A percentile compares a stretch with the other conserved stretches of the same genome.
Conservation (phyloP, 2,113 vertebrate species). For the Semicossyphus pulcher region DNA sequence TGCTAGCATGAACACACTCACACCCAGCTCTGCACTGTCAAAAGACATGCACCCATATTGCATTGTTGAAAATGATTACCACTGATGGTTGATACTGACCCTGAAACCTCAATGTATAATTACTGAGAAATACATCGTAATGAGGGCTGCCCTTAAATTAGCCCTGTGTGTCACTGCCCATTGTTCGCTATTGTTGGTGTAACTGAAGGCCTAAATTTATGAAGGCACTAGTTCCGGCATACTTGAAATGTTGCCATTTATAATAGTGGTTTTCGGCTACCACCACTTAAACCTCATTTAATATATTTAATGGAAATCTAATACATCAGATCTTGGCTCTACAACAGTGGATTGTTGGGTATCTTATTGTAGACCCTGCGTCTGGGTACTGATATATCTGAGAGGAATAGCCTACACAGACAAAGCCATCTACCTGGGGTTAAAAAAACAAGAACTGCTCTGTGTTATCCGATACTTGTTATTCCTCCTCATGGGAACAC, state of each 20-base stretch:
- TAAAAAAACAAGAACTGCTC: slow-evolving; percentile 7
- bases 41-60: neutral
- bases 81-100: slow-evolving; percentile 22
- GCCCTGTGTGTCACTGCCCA: neutral
- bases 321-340: neutral
- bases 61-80: neutral
- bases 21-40: neutral
- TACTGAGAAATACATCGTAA: neutral
- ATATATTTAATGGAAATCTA: too few species aligned
- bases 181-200: slow-evolving; percentile 1
- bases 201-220: neutral
- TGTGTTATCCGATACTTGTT: slow-evolving; percentile 42
- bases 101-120: neutral
- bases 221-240: neutral
- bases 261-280: too few species aligned
- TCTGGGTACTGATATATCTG: neutral
- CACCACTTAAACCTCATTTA: neutral
- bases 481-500: slow-evolving; percentile 29
- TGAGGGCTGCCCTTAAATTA: neutral
- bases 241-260: neutral
- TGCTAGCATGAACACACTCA: neutral
- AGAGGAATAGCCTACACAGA: neutral
- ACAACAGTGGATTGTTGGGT: too few species aligned
- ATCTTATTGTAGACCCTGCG: neutral
- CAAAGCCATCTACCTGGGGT: neutral